A percentile compares a stretch with the other conserved stretches of the same genome.
phyloP scores from a whole-genome alignment of 2,888 invertebrate species.

The Tenthredo notha region DNA sequence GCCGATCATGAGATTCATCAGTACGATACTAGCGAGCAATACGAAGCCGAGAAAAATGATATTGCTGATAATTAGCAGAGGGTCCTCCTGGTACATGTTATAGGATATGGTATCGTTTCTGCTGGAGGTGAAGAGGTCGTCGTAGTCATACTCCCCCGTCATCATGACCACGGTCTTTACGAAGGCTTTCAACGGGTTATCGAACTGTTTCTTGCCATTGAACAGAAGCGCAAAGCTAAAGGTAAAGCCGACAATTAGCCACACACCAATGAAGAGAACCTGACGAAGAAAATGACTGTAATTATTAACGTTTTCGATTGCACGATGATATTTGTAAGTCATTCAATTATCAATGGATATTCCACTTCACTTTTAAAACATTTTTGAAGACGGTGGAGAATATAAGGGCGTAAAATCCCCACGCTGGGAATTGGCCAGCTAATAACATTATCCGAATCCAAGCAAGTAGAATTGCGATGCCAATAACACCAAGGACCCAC shows the following conservation, averaged over 20 bases:
- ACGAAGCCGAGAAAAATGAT: conserved; percentile 80
- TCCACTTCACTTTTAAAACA: conserved; percentile 77
- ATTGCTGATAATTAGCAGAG: conserved; percentile 73
- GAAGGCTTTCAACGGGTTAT: conserved; percentile 76
- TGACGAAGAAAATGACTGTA: conserved; percentile 62
- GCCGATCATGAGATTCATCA: conserved; percentile 82
- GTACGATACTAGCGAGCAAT: conserved; percentile 80
- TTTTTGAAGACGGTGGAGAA: conserved; percentile 81
- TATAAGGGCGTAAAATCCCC: conserved; percentile 81
- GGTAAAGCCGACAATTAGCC: conserved; percentile 80
- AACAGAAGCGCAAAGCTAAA: conserved; percentile 81
- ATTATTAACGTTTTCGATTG: neutral
- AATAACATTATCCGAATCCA: conserved; percentile 81
- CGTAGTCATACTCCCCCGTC: conserved; percentile 81
- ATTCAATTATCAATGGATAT: neutral
- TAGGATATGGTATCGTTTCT: neutral
- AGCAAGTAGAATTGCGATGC: conserved; percentile 78
- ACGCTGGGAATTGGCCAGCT: conserved; percentile 80
- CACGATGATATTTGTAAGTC: no score
- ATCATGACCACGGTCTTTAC: conserved; percentile 82
- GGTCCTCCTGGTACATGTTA: conserved; percentile 30
- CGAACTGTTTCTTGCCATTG: conserved; percentile 76
- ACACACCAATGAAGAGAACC: conserved; percentile 80
- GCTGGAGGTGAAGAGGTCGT: conserved; percentile 72
- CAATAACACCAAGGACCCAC: conserved; percentile 76